A percentile compares a stretch with the other conserved stretches of the same genome.
phyloP scores from a whole-genome alignment of 2,797 vertebrate species.

The Mus spretus region DNA sequence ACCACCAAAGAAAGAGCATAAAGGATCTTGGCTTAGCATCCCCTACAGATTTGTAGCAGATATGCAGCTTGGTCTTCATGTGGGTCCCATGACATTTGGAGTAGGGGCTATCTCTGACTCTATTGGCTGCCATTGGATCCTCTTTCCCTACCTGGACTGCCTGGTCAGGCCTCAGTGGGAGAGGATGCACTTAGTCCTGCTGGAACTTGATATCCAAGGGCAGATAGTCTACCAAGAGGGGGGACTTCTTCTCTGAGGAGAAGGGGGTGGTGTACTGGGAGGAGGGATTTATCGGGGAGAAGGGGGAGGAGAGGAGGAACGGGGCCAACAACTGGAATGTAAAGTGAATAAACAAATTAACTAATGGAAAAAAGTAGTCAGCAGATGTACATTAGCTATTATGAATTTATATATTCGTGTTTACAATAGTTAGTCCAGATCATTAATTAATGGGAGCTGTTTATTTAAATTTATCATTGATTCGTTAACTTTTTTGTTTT shows the following conservation, averaged over 20 bases:
- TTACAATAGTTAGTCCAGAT: not conserved
- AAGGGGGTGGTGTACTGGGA: not conserved
- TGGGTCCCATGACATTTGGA: not conserved
- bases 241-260: not conserved
- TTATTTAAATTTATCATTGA: conserved; percentile 2
- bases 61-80: not conserved
- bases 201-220: not conserved
- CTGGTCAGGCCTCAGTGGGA: not conserved
- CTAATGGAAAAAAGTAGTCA: not conserved
- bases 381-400: not conserved
- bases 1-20: not conserved
- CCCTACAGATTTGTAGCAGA: not conserved
- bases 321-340: not conserved
- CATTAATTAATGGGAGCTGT: not conserved
- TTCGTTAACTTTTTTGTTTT: not conserved
- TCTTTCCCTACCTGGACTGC: not conserved
- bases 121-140: not conserved
- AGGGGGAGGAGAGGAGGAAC: not conserved
- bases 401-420: not conserved
- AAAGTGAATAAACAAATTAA: not conserved
- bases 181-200: not conserved
- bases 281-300: not conserved
- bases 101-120: not conserved
- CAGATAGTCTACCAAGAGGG: not conserved
- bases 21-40: not conserved